Evolutionary conservation across 2,113 vertebrate species (phyloP).

Genomic region (Patagioenas fasciata): DNA sequence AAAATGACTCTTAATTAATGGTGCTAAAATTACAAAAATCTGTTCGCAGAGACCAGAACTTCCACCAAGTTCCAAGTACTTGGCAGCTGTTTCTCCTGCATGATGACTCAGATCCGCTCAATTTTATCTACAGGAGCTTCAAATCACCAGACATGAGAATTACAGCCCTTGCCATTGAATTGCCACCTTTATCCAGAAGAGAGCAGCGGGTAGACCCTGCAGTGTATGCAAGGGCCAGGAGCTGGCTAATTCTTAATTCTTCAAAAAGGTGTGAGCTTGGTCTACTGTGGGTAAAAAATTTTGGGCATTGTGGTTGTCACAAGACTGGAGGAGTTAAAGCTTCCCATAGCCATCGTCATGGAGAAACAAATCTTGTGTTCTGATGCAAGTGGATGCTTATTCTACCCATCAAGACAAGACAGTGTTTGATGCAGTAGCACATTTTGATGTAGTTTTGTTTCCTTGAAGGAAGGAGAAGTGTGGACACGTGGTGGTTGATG

Average conservation of each 20-base stretch:
- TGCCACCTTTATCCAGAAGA: neutral
- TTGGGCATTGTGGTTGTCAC: neutral
- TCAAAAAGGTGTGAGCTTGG: neutral
- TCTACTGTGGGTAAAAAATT: neutral
- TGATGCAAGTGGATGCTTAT: neutral
- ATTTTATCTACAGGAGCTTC: constrained; percentile 1
- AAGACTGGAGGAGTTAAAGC: neutral
- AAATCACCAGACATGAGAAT: neutral
- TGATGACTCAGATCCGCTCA: constrained; percentile 42
- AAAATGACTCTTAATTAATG: constrained; percentile 50
- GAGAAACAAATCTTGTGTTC: neutral
- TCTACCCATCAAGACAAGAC: neutral
- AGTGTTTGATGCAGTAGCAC: neutral
- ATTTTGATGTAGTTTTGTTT: neutral
- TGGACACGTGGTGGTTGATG: neutral
- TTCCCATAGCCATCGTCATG: neutral
- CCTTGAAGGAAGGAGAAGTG: neutral
- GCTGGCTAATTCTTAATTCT: neutral
- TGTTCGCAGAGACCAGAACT: constrained; percentile 56
- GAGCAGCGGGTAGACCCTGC: neutral
- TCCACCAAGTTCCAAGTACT: constrained; percentile 51
- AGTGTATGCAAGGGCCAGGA: accelerated
- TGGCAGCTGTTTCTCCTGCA: constrained; percentile 52
- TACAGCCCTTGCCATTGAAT: neutral
- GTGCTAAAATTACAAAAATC: constrained; percentile 65